Base-by-base conservation (phyloP, 2,888 invertebrate genomes). In the Artemia sinica region DNA sequence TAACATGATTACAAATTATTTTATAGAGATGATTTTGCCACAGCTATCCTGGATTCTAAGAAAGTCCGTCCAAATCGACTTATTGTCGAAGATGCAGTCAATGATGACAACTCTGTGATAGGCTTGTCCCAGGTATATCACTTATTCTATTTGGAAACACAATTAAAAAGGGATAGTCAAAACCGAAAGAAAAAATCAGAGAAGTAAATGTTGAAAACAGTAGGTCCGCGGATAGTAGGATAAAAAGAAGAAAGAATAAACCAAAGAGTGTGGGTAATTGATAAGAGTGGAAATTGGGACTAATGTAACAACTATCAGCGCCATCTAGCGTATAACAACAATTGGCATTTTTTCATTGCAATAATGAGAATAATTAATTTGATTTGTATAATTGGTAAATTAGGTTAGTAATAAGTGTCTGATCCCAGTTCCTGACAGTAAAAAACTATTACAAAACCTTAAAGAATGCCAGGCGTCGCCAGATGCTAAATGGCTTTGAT, bases 101-200 rank as follows among this genome's bases (percentile, higher is more conserved):
- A 93, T 79, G 98, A 99, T 84, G 98, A 98, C 80, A 99, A 98
- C 79, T 97, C 96, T 0, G 96, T 98, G 72, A 94, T 98, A 72
- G 88, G 92, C 49, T 81, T 98, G 72, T 95, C 96, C 74, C 96
- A 96, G 85, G 90, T 89, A 77, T 77, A 50, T 41, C 41, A 41
- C 41, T 41, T 41, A 10, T 18, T 28, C 48, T 65, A 58, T 6
- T 50, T 50, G 2, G 58, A n/a, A n/a, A 58, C 14, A n/a, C 58
- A 58, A n/a, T 58, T 58, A 5, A 3, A 58, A n/a, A 3, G 58
- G n/a, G 58, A 48, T 50, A 28, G 28, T n/a, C 67, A 50, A 68
- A 10, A 41, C 5, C 1, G 41, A 41, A 41, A 6, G 41, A 2
- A 41, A 41, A 18, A 28, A 49, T 51, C 63, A 12, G 12, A n/a